A percentile compares a stretch with the other conserved stretches of the same genome.
These are phyloP conservation scores for human DNA, from an alignment of 2,113 vertebrate species.

Conservation along the genomic window GRCh38 chr1:97933001-97933500, in stretches of 20 bases:
- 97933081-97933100: background rate
- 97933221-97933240: conserved; percentile 62
- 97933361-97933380: conserved; percentile 75
- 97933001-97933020: background rate
- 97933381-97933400: conserved; percentile 76
- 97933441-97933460: conserved; percentile 75
- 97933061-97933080: conserved; percentile 3
- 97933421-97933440: conserved; percentile 79
- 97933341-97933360: conserved; percentile 75
- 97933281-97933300: conserved; percentile 75
- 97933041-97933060: background rate
- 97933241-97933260: conserved; percentile 66
- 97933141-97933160: background rate
- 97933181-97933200: conserved; percentile 31
- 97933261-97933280: conserved; percentile 75
- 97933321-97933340: conserved; percentile 79
- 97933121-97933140: conserved; percentile 26
- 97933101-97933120: conserved; percentile 26
- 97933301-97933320: conserved; percentile 80
- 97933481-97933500: conserved; percentile 79
- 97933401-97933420: conserved; percentile 72
- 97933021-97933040: background rate
- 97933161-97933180: background rate
- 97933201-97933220: conserved; percentile 38
- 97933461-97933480: conserved; percentile 75